Evolutionary conservation across 1,140 invertebrate species (phyloP).

Genomic region (Euwallacea fornicatus): DNA sequence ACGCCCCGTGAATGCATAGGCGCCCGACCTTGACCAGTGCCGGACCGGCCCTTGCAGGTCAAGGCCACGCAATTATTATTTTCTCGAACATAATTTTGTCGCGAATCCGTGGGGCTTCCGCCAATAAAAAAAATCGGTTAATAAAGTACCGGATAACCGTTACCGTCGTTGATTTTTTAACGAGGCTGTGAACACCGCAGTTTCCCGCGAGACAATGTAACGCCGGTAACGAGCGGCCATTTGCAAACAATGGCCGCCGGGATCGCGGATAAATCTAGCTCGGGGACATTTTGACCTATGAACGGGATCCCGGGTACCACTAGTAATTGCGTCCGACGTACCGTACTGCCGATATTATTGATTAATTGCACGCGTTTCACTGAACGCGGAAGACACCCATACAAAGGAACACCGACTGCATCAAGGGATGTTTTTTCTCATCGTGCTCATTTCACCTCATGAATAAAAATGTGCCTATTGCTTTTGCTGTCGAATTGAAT

Average conservation of each 20-base stretch:
- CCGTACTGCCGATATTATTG: constrained; percentile 26
- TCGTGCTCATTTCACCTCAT: no score
- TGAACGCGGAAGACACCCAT: constrained; percentile 5
- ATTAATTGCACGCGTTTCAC: constrained; percentile 22
- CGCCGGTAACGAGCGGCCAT: constrained; percentile 32
- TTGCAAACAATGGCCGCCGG: constrained; percentile 35
- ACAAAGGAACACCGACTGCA: no score
- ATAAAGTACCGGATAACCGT: constrained; percentile 1
- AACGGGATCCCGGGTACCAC: constrained; percentile 32
- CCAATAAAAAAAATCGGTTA: background rate
- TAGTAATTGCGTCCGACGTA: constrained; percentile 33
- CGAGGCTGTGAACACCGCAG: no score
- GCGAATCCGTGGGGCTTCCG: background rate
- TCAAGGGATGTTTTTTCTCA: no score
- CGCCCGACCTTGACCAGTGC: background rate
- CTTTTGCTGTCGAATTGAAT: no score
- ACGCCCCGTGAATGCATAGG: constrained; percentile 3
- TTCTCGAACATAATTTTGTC: background rate
- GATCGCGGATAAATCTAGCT: constrained; percentile 27
- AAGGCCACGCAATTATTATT: background rate
- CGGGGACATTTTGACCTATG: constrained; percentile 36
- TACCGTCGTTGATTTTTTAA: constrained; percentile 2
- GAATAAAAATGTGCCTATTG: no score
- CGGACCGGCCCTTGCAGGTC: background rate
- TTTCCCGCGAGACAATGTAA: constrained; percentile 23